Conservation (phyloP, 2,888 invertebrate species). For the Athrips mouffetella region DNA sequence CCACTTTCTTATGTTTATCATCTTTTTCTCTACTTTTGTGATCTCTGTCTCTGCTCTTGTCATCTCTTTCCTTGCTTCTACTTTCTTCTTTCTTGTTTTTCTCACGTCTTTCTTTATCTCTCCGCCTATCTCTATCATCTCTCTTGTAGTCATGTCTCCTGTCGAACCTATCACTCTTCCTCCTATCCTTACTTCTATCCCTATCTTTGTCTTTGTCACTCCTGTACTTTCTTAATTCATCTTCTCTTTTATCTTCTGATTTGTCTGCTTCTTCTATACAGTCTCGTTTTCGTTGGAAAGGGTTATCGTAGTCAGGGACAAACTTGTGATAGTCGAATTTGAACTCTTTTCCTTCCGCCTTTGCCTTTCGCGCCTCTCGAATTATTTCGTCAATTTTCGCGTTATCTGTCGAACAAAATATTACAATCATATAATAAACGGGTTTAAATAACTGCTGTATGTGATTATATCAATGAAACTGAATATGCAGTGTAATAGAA, state of each 20-base stretch:
- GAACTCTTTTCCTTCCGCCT: slow-evolving; percentile 59
- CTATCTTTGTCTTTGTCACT: slow-evolving; percentile 8
- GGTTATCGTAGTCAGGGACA: slow-evolving; percentile 66
- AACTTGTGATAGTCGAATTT: slow-evolving; percentile 69
- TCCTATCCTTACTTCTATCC: slow-evolving; percentile 23
- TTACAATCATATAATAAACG: background rate
- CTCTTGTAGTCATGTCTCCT: slow-evolving; percentile 19
- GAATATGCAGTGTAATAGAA: no score
- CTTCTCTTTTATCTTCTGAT: slow-evolving; percentile 27
- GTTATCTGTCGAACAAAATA: slow-evolving; percentile 54
- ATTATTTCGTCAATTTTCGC: slow-evolving; percentile 66
- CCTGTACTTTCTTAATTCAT: slow-evolving; percentile 30
- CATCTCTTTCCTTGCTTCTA: slow-evolving; percentile 28
- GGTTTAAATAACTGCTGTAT: no score
- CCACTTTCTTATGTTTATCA: slow-evolving; percentile 24
- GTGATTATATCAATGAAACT: no score
- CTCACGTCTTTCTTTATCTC: slow-evolving; percentile 29
- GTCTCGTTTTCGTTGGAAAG: slow-evolving; percentile 56
- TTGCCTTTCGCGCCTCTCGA: slow-evolving; percentile 64
- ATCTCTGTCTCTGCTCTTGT: slow-evolving; percentile 30
- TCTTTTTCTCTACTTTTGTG: slow-evolving; percentile 28
- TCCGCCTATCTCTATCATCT: slow-evolving; percentile 14
- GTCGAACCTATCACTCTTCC: slow-evolving; percentile 30
- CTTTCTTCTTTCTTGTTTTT: slow-evolving; percentile 27
- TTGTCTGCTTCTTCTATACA: slow-evolving; percentile 19